Conservation (phyloP, 1,140 invertebrate species). For the Wasmannia auropunctata region DNA sequence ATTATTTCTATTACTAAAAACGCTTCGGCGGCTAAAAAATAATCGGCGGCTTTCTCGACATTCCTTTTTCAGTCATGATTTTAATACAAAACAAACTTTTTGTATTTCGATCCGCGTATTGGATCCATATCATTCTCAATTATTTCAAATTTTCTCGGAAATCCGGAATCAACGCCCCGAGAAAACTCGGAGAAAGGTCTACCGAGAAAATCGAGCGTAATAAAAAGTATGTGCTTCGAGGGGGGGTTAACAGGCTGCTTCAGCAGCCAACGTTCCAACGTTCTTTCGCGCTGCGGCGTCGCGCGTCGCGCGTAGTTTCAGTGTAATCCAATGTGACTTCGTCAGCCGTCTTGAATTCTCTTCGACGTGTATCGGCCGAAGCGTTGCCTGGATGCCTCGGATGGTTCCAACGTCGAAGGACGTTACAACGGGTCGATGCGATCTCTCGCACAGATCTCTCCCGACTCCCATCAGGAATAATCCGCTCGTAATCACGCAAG, state of each 20-base stretch:
- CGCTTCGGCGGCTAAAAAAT: not conserved
- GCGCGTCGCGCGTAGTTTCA: conserved; percentile 35
- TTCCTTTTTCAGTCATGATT: not conserved
- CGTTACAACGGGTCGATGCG: conserved; percentile 27
- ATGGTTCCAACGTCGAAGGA: conserved; percentile 33
- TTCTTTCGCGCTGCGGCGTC: not conserved
- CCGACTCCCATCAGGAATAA: conserved; percentile 9
- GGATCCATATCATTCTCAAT: not conserved
- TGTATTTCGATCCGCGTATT: not conserved
- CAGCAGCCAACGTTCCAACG: not conserved
- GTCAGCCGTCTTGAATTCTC: conserved; percentile 50
- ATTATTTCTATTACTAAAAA: not conserved
- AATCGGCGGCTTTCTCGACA: not conserved
- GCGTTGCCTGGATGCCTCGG: conserved; percentile 29
- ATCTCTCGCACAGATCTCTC: conserved; percentile 9
- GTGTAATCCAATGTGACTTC: conserved; percentile 46
- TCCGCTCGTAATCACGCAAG: conserved; percentile 33
- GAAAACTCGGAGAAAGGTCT: not conserved
- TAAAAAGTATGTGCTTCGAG: not conserved
- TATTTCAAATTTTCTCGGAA: not conserved
- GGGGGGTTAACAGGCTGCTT: not conserved
- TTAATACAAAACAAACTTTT: not conserved
- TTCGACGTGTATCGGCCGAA: conserved; percentile 44
- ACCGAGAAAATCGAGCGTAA: not conserved
- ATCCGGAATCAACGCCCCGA: not conserved